These are phyloP conservation scores for Callipepla squamata DNA, from an alignment of 2,113 vertebrate genomes.

Conservation along the genomic window DNA sequence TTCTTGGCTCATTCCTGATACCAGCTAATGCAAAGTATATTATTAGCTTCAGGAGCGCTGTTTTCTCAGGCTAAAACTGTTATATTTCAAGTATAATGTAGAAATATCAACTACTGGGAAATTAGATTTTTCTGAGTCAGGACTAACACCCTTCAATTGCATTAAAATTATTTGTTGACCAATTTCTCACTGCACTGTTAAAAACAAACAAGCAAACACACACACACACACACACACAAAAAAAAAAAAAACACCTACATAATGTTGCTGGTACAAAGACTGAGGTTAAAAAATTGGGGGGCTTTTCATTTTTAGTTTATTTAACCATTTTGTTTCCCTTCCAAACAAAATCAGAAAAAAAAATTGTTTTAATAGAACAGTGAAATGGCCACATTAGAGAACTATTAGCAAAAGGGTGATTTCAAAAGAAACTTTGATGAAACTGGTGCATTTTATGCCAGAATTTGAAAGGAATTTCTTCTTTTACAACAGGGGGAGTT, in stretches of 20 bases:
- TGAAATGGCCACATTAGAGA: neutral
- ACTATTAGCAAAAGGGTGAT: neutral
- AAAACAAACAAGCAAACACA: too few species aligned
- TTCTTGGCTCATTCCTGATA: neutral
- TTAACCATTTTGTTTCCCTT: neutral
- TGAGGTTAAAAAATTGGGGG: neutral
- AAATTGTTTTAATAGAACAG: neutral
- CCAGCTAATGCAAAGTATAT: neutral
- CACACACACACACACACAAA: too few species aligned
- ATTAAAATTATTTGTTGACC: neutral
- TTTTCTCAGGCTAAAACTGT: neutral
- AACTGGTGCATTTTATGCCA: rapidly evolving
- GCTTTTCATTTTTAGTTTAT: neutral
- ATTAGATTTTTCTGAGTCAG: neutral
- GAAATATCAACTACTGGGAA: neutral
- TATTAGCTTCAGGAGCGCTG: neutral
- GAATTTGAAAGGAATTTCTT: neutral
- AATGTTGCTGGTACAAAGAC: neutral
- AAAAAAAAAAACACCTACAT: neutral
- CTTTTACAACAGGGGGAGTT: neutral
- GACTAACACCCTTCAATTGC: neutral
- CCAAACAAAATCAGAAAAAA: neutral
- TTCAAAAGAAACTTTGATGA: neutral
- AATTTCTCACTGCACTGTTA: neutral
- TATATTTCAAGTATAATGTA: neutral